Evolutionary conservation across 1,140 invertebrate species (phyloP), one percentile per base, ranked within the genome.

Genomic region (Drosophila tani): DNA sequence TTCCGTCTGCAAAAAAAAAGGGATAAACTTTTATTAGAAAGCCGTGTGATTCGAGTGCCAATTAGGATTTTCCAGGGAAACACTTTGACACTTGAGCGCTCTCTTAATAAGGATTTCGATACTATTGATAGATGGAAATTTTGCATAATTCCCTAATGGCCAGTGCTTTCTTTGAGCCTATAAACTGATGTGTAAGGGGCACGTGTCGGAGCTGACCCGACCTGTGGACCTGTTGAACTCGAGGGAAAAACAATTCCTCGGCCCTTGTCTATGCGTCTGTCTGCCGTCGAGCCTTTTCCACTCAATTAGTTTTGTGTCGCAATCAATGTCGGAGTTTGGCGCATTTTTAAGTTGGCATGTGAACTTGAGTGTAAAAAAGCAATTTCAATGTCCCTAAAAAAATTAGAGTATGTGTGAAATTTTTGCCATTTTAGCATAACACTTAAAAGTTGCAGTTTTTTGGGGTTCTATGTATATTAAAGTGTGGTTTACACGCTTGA

Each of bases 271-370:
- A 12, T 41, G 32, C 58, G 47, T 47, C 66, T 55, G 60, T 41
- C 67, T 69, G 49, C 47, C 38, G 40, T 47, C 70, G 46, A 64
- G 50, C 58, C 67, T 81, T 60, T 78, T 88, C 69, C 84, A 67
- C 78, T 90, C 84, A 88, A 88, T 90, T 88, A 90, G 75, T 49
- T 81, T 81, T 51, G 41, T 73, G 66, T 81, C 78, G 65, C 77
- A 90, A 81, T 90, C 85, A 81, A 90, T 73, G 50, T 79, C 51
- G 56, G 66, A 57, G 43, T 53, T 75, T 59, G 41, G 46, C 47
- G 40, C 46, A 59, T 70, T 35, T 75, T 62, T 64, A 63, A 60
- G 60, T 81, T 47, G 62, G 46, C 62, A 68, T 53, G 73, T 77
- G 58, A 62, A 58, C 38, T 49, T 46, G 51, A 24, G 51, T 51